phyloP scores from a whole-genome alignment of 2,113 vertebrate genomes.

The Pseudopodoces humilis region DNA sequence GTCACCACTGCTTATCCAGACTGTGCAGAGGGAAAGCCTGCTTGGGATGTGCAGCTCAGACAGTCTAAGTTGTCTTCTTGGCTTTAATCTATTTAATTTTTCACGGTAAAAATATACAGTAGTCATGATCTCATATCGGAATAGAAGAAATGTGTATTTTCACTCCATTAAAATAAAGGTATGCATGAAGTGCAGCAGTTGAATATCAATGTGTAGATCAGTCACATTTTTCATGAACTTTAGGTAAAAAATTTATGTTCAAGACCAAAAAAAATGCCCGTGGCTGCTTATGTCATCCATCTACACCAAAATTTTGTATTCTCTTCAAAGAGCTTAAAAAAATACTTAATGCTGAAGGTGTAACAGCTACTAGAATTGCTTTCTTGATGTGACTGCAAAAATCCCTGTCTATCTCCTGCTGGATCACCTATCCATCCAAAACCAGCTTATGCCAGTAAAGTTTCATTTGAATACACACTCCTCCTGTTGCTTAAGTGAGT shows the following conservation, averaged over 20 bases:
- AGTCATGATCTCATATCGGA: neutral
- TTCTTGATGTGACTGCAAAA: neutral
- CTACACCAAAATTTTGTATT: neutral
- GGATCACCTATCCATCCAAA: neutral
- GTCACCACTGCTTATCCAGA: neutral
- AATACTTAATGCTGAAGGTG: neutral
- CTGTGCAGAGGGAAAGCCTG: neutral
- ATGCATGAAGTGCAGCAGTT: neutral
- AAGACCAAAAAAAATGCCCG: neutral
- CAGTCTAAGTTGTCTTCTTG: neutral
- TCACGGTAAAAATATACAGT: neutral
- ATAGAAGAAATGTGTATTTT: neutral
- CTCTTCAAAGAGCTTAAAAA: neutral
- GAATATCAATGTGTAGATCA: neutral
- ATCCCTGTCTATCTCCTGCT: neutral
- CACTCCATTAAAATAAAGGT: neutral
- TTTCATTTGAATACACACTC: neutral
- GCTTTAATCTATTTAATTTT: neutral
- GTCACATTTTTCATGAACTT: neutral
- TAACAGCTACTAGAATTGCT: neutral
- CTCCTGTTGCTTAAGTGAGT: neutral
- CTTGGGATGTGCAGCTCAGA: neutral
- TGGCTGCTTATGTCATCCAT: neutral
- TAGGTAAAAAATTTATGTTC: neutral
- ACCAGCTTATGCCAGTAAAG: neutral